Percentiles rank a stretch among this genome's conserved stretches.
These are phyloP conservation scores for Lerista edwardsae DNA, from an alignment of 2,797 vertebrate species.

Conservation along the genomic window DNA sequence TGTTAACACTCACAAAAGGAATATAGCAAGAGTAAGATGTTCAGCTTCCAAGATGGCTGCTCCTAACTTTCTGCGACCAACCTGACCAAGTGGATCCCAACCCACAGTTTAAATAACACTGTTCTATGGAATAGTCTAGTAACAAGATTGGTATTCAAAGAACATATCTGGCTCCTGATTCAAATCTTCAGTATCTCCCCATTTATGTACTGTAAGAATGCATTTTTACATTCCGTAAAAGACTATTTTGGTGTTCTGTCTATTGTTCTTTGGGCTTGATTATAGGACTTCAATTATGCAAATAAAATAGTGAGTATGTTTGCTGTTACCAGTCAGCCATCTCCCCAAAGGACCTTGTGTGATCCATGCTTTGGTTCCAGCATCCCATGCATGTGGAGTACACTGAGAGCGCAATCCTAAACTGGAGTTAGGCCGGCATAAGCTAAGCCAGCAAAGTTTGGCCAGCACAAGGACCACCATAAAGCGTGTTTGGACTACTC, in stretches of 20 bases:
- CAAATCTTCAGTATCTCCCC: background rate
- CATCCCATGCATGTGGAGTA: background rate
- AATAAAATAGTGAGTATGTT: background rate
- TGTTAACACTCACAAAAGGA: no score
- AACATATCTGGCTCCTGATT: background rate
- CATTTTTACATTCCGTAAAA: background rate
- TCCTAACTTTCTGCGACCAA: no score
- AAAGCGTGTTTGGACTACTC: no score
- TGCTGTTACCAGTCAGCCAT: background rate
- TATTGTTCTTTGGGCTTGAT: constrained; percentile 14
- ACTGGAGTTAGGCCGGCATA: no score
- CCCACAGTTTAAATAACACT: no score
- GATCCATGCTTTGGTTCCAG: background rate
- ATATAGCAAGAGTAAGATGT: no score
- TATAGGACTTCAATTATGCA: background rate
- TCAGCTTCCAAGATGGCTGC: no score
- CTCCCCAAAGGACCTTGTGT: background rate
- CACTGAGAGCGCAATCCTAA: no score
- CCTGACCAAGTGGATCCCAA: no score
- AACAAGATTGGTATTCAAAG: constrained; percentile 16
- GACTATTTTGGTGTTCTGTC: background rate
- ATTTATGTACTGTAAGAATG: background rate
- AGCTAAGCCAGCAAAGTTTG: no score
- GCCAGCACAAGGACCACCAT: no score
- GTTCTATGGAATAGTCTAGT: background rate